Evolutionary conservation across 1,140 invertebrate genomes (phyloP).

Genomic region (Drosophila melanica): DNA sequence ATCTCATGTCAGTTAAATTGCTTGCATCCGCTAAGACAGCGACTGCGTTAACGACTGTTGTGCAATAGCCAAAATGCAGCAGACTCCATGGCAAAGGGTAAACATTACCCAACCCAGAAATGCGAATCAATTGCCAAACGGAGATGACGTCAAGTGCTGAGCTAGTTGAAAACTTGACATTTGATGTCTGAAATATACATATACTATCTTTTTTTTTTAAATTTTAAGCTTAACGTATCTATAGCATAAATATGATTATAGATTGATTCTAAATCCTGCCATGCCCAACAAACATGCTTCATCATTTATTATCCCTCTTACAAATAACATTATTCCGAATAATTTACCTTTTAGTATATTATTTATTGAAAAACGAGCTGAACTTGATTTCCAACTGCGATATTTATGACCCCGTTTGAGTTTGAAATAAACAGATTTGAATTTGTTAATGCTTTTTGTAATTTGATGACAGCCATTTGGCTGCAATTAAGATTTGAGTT

Average conservation of each 20-base stretch:
- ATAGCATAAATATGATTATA: too few relatives aligned
- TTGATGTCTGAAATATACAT: conserved; percentile 12
- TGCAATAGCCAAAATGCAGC: conserved; percentile 40
- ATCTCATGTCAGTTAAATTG: conserved; percentile 59
- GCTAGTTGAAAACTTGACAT: conserved; percentile 50
- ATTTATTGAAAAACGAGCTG: conserved; percentile 4
- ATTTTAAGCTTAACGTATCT: too few relatives aligned
- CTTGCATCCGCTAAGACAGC: conserved; percentile 57
- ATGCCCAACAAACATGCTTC: too few relatives aligned
- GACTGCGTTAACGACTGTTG: conserved; percentile 28
- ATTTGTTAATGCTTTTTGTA: conserved; percentile 5
- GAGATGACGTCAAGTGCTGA: conserved; percentile 37
- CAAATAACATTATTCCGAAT: neutral
- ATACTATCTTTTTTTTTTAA: too few relatives aligned
- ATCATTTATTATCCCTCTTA: neutral
- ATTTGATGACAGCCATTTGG: neutral
- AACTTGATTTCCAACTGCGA: conserved; percentile 16
- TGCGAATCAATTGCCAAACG: conserved; percentile 4
- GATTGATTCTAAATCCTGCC: too few relatives aligned
- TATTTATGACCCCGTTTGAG: conserved; percentile 17
- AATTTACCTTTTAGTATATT: neutral
- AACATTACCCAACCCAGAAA: conserved; percentile 48
- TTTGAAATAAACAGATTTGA: conserved; percentile 22
- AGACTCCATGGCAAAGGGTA: conserved; percentile 52
- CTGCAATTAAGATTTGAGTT: conserved; percentile 4